These are phyloP conservation scores for Limanda limanda DNA, from an alignment of 2,113 vertebrate genomes.

Conservation along the genomic window DNA sequence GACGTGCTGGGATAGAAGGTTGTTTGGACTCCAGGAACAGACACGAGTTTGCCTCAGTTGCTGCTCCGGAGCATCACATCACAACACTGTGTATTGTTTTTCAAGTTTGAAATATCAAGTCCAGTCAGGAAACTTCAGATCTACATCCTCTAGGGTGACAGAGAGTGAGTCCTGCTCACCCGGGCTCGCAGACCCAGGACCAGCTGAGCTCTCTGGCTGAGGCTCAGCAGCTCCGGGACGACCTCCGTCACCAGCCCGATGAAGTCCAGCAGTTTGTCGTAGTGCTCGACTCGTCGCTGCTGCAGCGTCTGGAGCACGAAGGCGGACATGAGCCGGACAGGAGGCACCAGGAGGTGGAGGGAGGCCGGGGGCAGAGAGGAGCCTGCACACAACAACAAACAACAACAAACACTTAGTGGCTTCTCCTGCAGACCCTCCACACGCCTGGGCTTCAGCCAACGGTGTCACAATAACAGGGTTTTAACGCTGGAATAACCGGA, in stretches of 20 bases:
- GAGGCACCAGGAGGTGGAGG: conserved; percentile 66
- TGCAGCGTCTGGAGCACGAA: conserved; percentile 75
- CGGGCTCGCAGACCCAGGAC: conserved; percentile 81
- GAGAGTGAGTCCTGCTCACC: conserved; percentile 77
- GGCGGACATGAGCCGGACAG: conserved; percentile 75
- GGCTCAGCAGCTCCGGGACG: conserved; percentile 79
- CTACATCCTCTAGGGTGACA: too few species aligned
- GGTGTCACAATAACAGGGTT: neutral
- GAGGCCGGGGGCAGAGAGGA: conserved; percentile 54
- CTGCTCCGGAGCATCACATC: too few species aligned
- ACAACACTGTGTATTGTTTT: too few species aligned
- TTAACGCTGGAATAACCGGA: neutral
- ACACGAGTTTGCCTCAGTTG: too few species aligned
- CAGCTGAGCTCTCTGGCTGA: conserved; percentile 78
- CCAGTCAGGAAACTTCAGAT: too few species aligned
- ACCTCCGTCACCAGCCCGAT: conserved; percentile 69
- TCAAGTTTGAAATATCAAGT: too few species aligned
- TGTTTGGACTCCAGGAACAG: too few species aligned
- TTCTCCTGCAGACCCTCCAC: neutral
- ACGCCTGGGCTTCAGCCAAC: neutral
- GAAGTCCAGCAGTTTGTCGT: conserved; percentile 79
- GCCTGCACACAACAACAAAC: conserved; percentile 11
- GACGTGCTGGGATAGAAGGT: too few species aligned
- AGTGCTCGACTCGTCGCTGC: conserved; percentile 69
- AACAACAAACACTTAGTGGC: too few species aligned